A percentile compares a stretch with the other conserved stretches of the same genome.
phyloP scores from a whole-genome alignment of 2,113 vertebrate genomes.

The Diphyllodes magnificus region DNA sequence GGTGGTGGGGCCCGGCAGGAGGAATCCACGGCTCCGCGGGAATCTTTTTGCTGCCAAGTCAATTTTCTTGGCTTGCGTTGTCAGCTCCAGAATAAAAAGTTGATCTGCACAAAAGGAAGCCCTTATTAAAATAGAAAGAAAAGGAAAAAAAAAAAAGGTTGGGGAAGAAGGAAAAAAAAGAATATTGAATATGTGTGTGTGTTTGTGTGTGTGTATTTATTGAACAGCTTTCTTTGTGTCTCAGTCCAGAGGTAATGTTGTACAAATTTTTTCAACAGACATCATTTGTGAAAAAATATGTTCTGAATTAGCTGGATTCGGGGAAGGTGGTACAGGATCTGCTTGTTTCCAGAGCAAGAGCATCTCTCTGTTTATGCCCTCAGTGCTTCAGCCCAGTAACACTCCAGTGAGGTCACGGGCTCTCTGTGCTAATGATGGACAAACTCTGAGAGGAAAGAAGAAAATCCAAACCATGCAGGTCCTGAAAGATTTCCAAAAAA shows the following conservation, averaged over 20 bases:
- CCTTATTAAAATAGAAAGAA: background rate
- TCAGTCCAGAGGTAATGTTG: background rate
- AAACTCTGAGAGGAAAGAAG: background rate
- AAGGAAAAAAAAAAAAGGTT: background rate
- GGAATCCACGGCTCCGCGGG: accelerated
- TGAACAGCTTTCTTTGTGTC: background rate
- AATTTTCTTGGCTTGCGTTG: background rate
- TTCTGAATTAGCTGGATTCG: background rate
- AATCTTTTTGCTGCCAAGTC: background rate
- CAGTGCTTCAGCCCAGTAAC: background rate
- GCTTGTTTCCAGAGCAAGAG: background rate
- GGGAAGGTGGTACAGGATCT: background rate
- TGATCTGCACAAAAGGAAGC: background rate
- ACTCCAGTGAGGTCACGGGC: background rate
- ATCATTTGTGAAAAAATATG: background rate
- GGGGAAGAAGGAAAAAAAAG: background rate
- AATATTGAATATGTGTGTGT: background rate
- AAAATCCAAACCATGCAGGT: background rate
- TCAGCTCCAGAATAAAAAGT: background rate
- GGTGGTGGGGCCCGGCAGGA: background rate
- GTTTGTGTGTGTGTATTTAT: background rate
- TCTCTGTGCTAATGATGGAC: background rate
- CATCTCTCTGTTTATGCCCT: background rate
- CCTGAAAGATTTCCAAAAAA: background rate
- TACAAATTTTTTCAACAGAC: background rate